A percentile compares a stretch with the other conserved stretches of the same genome.
Conservation (phyloP, 1,140 invertebrate species). For the Oedothorax gibbosus region DNA sequence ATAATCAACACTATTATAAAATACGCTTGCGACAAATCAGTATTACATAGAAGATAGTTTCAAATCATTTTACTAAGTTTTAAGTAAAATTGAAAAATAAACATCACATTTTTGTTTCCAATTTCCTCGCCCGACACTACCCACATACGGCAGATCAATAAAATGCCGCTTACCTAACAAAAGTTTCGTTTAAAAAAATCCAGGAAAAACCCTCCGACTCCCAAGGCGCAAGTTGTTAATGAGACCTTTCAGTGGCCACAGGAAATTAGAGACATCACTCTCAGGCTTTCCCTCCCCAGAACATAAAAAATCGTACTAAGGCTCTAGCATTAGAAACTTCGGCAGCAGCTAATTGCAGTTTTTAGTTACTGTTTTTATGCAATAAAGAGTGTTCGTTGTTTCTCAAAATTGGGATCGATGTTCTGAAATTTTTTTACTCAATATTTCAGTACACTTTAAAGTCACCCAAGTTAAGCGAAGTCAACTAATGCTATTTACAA, state of each 20-base stretch:
- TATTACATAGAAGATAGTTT: too few relatives aligned
- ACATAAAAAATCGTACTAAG: too few relatives aligned
- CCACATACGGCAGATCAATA: slow-evolving; percentile 14
- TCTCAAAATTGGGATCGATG: neutral
- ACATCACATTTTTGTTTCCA: too few relatives aligned
- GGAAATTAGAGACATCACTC: slow-evolving; percentile 48
- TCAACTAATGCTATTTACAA: too few relatives aligned
- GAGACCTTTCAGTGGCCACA: slow-evolving; percentile 34
- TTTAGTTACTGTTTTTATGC: neutral
- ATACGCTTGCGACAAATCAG: too few relatives aligned
- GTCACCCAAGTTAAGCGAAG: too few relatives aligned
- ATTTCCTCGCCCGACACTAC: too few relatives aligned
- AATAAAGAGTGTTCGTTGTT: neutral
- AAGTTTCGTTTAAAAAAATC: slow-evolving; percentile 5
- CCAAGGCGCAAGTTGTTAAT: slow-evolving; percentile 22
- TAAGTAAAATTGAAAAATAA: too few relatives aligned
- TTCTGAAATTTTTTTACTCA: too few relatives aligned
- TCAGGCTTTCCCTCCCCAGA: neutral
- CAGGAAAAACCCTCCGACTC: neutral
- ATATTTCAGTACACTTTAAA: too few relatives aligned
- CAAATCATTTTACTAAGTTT: too few relatives aligned
- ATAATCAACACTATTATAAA: too few relatives aligned
- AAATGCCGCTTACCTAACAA: slow-evolving; percentile 9
- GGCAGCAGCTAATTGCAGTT: slow-evolving; percentile 6
- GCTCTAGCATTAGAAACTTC: neutral